These are phyloP conservation scores for Argyrosomus japonicus DNA, from an alignment of 2,113 vertebrate species.

Conservation along the genomic window DNA sequence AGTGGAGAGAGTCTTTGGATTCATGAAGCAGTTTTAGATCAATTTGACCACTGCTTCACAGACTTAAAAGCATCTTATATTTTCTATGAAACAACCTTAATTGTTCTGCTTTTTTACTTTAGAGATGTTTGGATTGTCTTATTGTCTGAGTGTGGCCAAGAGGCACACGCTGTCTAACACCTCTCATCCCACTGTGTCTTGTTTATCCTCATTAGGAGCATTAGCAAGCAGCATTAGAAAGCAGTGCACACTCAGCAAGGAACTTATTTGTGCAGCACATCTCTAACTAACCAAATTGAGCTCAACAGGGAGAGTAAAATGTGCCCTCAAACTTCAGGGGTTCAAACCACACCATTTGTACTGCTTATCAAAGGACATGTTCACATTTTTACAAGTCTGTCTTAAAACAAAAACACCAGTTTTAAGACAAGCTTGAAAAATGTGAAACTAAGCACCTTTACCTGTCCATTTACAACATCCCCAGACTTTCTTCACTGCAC, in stretches of 20 bases:
- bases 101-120: background rate
- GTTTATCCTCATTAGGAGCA: background rate
- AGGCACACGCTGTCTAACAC: background rate
- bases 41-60: background rate
- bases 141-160: background rate
- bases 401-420: background rate
- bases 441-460: background rate
- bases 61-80: background rate
- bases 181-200: background rate
- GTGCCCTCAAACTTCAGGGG: background rate
- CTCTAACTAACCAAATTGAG: constrained; percentile 9
- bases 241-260: background rate
- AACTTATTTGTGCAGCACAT: constrained; percentile 3
- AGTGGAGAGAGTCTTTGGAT: background rate
- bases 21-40: background rate
- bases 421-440: background rate
- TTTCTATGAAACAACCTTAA: background rate
- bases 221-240: constrained; percentile 13
- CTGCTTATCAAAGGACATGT: background rate
- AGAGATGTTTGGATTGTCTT: background rate
- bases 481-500: constrained; percentile 33
- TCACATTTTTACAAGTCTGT: background rate
- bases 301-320: background rate
- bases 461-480: constrained; percentile 40
- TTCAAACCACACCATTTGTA: background rate